phyloP scores from a whole-genome alignment of 2,113 vertebrate species.

The Lipophrys pholis region DNA sequence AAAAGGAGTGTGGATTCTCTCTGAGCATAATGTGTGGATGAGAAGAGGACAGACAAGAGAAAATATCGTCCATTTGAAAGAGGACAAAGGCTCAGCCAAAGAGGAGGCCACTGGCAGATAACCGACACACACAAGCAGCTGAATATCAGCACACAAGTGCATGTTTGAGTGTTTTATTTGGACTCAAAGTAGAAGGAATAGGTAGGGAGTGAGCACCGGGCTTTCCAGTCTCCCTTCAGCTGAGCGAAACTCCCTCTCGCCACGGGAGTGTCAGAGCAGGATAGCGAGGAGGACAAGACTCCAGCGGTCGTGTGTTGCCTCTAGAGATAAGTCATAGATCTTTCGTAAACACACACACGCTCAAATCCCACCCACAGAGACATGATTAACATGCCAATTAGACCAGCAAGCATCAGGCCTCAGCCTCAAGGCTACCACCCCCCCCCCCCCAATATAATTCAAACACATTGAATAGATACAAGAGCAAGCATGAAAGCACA shows the following conservation, averaged over 20 bases:
- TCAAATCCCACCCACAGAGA: conserved; percentile 66
- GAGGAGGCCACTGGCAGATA: conserved; percentile 64
- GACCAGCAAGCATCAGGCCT: conserved; percentile 57
- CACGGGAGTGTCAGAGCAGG: conserved; percentile 37
- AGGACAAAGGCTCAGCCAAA: conserved; percentile 43
- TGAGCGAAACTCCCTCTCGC: conserved; percentile 22
- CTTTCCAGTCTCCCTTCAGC: conserved; percentile 24
- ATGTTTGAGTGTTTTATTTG: conserved; percentile 67
- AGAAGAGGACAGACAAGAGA: conserved; percentile 22
- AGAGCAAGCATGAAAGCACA: conserved; percentile 48
- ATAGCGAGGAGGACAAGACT: conserved; percentile 50
- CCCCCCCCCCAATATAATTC: conserved; percentile 48
- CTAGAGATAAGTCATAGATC: conserved; percentile 65
- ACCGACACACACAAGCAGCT: conserved; percentile 38
- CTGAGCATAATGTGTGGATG: conserved; percentile 12
- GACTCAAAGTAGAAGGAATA: conserved; percentile 30
- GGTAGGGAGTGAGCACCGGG: conserved; percentile 20
- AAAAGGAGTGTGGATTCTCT: conserved; percentile 48
- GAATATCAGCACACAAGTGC: conserved; percentile 69
- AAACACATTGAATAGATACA: conserved; percentile 23
- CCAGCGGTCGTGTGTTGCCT: conserved; percentile 54
- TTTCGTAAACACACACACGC: conserved; percentile 38
- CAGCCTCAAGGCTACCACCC: conserved; percentile 21
- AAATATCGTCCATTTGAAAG: conserved; percentile 64
- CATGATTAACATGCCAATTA: conserved; percentile 78